Evolutionary conservation across 2,113 vertebrate genomes (phyloP), one percentile per base, ranked within the genome.

Genomic region (Nannospalax galili): DNA sequence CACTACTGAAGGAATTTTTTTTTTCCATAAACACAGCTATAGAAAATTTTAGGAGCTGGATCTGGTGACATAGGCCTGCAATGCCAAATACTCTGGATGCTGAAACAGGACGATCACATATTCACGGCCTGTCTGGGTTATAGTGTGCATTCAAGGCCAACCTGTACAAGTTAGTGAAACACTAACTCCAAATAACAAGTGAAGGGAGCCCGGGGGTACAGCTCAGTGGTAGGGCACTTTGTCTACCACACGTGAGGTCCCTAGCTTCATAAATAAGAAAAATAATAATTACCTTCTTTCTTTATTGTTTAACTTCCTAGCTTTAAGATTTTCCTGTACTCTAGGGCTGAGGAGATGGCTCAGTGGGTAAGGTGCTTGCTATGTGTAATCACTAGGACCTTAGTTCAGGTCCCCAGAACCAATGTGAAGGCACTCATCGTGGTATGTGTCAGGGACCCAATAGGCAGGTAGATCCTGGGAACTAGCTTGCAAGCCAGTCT

Each of bases 221-320:
- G 42, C 42, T 48, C 28, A 45, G 26, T 15, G 30, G 4, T 48
- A 32, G 75, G 32, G 30, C 32, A 7, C 45, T 32, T n/a, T 8
- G 42, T 52, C 48, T 52, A 52, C 6, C 48, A 7, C 48, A 52
- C 48, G 11, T 6, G 48, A 11, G 48, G 11, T 11, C 48, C 48
- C 48, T 6, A 52, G 6, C 6, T 52, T 52, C 48, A 52, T 52
- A 11, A 52, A 11, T 52, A 52, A 52, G 48, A 52, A 52, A 52
- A 52, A 6, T 11, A 52, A 11, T 52, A 11, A 52, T 6, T 11
- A 52, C 48, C 48, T 52, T 52, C 81, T 96, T 95, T 97, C 84
- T 94, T 65, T 24, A 28, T 37, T 95, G 94, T 96, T 72, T 85
- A 42, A 95, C 90, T 96, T n/a, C 2, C 1, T 37, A 94, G 80